A percentile compares a stretch with the other conserved stretches of the same genome.
Conservation (phyloP, 1,140 invertebrate genomes). For the Pogonognathellus flavescens region DNA sequence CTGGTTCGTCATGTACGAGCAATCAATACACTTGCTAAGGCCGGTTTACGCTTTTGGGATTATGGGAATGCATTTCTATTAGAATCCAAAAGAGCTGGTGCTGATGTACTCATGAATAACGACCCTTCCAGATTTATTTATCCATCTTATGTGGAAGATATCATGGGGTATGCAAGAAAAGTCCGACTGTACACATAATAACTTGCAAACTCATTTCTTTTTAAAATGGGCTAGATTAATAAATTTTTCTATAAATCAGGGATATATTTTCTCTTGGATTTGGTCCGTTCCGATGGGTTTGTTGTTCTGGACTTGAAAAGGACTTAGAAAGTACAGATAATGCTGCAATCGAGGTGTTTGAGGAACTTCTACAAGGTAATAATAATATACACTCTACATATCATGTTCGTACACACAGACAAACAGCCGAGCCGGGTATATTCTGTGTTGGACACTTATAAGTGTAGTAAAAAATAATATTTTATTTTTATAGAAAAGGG, state of each 20-base stretch:
- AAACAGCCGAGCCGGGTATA: too few species aligned
- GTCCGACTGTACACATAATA: not conserved
- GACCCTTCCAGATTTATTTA: conserved; percentile 74
- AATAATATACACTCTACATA: not conserved
- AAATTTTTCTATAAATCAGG: too few species aligned
- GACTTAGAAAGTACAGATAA: conserved; percentile 77
- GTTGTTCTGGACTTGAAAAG: conserved; percentile 74
- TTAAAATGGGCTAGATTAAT: too few species aligned
- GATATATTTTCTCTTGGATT: conserved; percentile 81
- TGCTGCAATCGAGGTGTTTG: conserved; percentile 74
- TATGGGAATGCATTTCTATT: conserved; percentile 81
- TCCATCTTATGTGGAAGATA: conserved; percentile 81
- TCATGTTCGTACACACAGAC: too few species aligned
- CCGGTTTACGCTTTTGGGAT: conserved; percentile 79
- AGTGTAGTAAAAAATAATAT: conserved; percentile 3
- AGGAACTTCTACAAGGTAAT: conserved; percentile 70
- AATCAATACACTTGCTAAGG: conserved; percentile 74
- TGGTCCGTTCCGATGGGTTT: conserved; percentile 82
- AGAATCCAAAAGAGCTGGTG: conserved; percentile 77
- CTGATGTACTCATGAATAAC: conserved; percentile 70
- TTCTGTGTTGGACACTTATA: too few species aligned
- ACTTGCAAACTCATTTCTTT: too few species aligned
- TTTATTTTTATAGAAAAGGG: conserved; percentile 17
- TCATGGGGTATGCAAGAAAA: conserved; percentile 75
- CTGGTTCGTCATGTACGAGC: conserved; percentile 76